Evolutionary conservation across 2,888 invertebrate species (phyloP), one percentile per base, ranked within the genome.

Genomic region (Hyalella azteca): DNA sequence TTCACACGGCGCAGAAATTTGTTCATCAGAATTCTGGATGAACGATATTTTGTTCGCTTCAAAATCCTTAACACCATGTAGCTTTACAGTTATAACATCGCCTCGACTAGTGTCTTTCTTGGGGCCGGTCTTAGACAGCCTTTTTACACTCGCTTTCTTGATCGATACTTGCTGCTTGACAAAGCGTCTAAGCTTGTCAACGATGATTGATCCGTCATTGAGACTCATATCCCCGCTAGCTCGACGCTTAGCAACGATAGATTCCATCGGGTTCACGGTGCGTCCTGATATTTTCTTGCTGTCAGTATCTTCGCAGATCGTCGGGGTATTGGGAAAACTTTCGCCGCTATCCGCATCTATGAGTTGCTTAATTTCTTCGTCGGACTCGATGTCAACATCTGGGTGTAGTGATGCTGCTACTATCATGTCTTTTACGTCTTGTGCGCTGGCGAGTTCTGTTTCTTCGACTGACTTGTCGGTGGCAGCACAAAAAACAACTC

Each of bases 111-210:
- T 86, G 81, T 66, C 85, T 83, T 80, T 84, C 80, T 40, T 88
- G 87, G 41, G 88, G 87, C 40, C 87, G 87, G 86, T 90, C 88
- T 86, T 83, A 77, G 54, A 82, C 15, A 39, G 40, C 59, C 60
- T 78, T 22, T 81, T 83, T 45, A 60, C 77, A 22, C 49, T 78
- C 29, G 77, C 40, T 32, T 75, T 45, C 39, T 78, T 79, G 45
- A 78, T 80, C 7, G 81, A 81, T 19, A 81, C 81, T 36, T 83
- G 83, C 39, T 80, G 66, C 45, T 82, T 79, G 11, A 84, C 81
- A 50, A 81, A 84, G 45, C 82, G 81, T 77, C 81, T 84, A 7
- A 84, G 79, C 73, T 84, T 81, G 22, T 78, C 81, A 4, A 83
- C 79, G 48, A 83, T 83, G 15, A 78, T 78, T 59, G 79, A 75